Conservation (phyloP, 2,113 vertebrate species). For the Rhabdomys dilectus region DNA sequence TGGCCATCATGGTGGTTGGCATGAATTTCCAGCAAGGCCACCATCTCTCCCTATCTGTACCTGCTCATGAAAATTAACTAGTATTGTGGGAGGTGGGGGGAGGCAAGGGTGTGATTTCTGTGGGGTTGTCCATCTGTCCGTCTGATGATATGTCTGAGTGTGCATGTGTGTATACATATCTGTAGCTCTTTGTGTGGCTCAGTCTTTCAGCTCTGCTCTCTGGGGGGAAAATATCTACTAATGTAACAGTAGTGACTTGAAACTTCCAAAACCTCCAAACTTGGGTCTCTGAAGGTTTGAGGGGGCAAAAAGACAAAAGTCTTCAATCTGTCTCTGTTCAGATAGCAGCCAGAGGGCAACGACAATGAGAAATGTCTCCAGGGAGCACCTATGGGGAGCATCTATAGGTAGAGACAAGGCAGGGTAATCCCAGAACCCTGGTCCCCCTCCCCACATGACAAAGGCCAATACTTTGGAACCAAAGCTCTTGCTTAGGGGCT, state of each 20-base stretch:
- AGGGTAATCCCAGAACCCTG: neutral
- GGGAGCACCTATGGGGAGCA: neutral
- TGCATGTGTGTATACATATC: neutral
- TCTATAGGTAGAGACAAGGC: neutral
- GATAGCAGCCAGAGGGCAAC: neutral
- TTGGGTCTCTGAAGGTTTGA: neutral
- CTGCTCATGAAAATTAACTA: neutral
- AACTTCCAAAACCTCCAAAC: slow-evolving; percentile 1
- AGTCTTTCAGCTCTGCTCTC: neutral
- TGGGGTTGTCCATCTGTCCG: neutral
- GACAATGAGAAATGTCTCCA: neutral
- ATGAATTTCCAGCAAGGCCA: neutral
- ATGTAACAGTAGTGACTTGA: neutral
- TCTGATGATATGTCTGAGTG: neutral
- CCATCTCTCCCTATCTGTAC: neutral
- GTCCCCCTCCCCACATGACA: neutral
- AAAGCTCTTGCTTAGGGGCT: neutral
- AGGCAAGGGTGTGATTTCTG: neutral
- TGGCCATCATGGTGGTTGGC: neutral
- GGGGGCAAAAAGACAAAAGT: neutral
- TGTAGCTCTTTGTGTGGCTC: slow-evolving; percentile 20
- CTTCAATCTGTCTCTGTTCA: neutral
- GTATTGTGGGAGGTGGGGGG: neutral
- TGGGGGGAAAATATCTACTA: neutral
- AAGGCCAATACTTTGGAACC: neutral